Percentiles rank a stretch among this genome's conserved stretches.
phyloP scores from a whole-genome alignment of 2,888 invertebrate species.

The Himalopsyche anomala region DNA sequence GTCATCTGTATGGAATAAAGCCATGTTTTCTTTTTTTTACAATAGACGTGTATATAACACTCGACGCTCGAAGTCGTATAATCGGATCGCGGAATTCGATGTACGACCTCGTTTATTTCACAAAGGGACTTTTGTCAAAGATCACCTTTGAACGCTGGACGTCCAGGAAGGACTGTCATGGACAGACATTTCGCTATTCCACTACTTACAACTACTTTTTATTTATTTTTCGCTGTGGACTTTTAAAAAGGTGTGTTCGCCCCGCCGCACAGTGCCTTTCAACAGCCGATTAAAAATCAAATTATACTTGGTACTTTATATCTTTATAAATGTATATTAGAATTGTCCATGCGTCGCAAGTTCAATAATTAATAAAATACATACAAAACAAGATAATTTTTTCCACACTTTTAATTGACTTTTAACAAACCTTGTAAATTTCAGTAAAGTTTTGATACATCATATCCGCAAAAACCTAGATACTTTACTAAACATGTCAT shows the following conservation, averaged over 20 bases:
- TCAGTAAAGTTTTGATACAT: no score
- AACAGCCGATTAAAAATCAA: no score
- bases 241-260: not conserved
- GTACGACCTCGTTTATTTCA: constrained; percentile 20
- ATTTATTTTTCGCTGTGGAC: constrained; percentile 10
- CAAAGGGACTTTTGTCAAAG: constrained; percentile 30
- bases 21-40: not conserved
- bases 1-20: not conserved
- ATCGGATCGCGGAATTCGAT: not conserved
- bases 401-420: no score
- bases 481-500: no score
- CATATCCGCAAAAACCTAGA: no score
- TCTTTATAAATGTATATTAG: no score
- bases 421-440: no score
- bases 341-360: no score
- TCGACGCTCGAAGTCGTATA: not conserved
- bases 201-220: not conserved
- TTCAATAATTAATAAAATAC: no score
- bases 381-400: no score
- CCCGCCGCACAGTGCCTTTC: no score
- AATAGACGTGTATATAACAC: not conserved
- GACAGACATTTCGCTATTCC: not conserved
- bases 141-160: constrained; percentile 15
- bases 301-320: no score
- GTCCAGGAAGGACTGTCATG: not conserved